phyloP scores from a whole-genome alignment of 2,888 invertebrate species.

The Nephrotoma flavescens region DNA sequence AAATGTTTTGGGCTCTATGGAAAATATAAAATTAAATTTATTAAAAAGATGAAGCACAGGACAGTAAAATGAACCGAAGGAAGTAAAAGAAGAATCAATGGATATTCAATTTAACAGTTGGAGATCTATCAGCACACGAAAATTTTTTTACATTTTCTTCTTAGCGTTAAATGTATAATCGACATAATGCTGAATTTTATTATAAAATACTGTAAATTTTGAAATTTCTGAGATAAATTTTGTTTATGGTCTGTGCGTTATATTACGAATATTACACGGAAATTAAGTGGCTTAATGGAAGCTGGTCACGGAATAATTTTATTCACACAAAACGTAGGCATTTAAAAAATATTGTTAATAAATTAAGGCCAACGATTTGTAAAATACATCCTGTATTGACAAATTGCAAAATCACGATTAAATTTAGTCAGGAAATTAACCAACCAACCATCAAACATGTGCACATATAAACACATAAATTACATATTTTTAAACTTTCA shows the following conservation, averaged over 20 bases:
- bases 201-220: neutral
- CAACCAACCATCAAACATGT: neutral
- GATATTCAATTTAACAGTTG: neutral
- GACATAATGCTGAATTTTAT: neutral
- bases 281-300: neutral
- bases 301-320: neutral
- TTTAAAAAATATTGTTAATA: neutral
- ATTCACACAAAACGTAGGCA: neutral
- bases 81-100: neutral
- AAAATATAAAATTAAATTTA: neutral
- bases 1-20: neutral
- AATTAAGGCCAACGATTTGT: neutral
- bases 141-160: neutral
- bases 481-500: neutral
- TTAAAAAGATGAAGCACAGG: neutral
- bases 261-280: neutral
- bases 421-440: neutral
- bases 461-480: neutral
- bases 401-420: neutral
- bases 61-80: neutral
- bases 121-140: neutral
- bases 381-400: neutral
- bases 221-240: neutral
- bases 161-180: neutral
- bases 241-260: neutral